phyloP scores from a whole-genome alignment of 2,888 invertebrate genomes.

The Eubasilissa splendida region DNA sequence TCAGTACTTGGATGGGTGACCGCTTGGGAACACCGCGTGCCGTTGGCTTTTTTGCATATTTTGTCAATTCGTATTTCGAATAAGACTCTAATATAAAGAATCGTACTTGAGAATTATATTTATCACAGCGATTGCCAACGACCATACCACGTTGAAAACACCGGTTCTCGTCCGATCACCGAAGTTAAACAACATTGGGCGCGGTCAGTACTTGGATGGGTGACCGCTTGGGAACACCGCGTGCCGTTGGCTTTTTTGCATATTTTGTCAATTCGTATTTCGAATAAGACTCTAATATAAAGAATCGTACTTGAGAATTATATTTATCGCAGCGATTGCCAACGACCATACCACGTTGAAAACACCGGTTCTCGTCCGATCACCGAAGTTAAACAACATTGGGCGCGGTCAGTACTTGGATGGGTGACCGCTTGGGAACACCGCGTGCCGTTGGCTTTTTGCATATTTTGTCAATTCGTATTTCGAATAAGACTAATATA shows the following conservation, averaged over 20 bases:
- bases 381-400: constrained; percentile 60
- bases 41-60: constrained; percentile 42
- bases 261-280: too few relatives aligned
- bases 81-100: too few relatives aligned
- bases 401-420: constrained; percentile 57
- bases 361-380: constrained; percentile 61
- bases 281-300: too few relatives aligned
- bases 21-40: constrained; percentile 57
- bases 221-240: constrained; percentile 57
- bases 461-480: too few relatives aligned
- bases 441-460: constrained; percentile 54
- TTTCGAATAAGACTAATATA: too few relatives aligned
- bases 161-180: constrained; percentile 61
- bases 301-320: too few relatives aligned
- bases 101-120: too few relatives aligned
- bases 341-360: constrained; percentile 59
- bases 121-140: too few relatives aligned
- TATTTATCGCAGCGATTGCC: too few relatives aligned
- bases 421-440: constrained; percentile 58
- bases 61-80: too few relatives aligned
- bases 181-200: constrained; percentile 60
- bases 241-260: constrained; percentile 48
- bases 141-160: constrained; percentile 60
- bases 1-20: constrained; percentile 57
- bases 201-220: constrained; percentile 57